These are phyloP conservation scores for Dasyornis broadbenti DNA, from an alignment of 2,113 vertebrate genomes.

Conservation along the genomic window DNA sequence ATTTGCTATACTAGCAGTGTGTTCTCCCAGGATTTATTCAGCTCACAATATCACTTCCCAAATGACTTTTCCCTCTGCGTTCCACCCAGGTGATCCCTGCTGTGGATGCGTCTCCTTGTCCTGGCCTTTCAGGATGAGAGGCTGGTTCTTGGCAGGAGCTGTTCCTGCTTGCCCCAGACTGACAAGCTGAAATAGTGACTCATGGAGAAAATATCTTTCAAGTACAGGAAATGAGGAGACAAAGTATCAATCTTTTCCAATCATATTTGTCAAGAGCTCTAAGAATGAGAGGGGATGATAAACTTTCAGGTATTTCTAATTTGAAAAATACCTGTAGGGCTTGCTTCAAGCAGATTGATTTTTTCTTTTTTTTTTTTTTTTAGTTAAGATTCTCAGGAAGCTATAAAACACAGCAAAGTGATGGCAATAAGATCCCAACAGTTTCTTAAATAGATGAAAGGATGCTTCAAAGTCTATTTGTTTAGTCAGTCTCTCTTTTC, in stretches of 20 bases:
- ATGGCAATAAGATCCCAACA: constrained; percentile 1
- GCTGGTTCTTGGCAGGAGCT: not conserved
- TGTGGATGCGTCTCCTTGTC: not conserved
- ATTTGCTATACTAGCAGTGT: not conserved
- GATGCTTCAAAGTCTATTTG: constrained; percentile 55
- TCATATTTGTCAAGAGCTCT: not conserved
- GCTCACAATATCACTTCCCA: not conserved
- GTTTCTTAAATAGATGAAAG: constrained; percentile 59
- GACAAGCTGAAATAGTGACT: not conserved
- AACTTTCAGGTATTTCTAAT: constrained; percentile 46
- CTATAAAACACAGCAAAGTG: constrained; percentile 24
- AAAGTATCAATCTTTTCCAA: constrained; percentile 22
- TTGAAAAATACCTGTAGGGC: constrained; percentile 41
- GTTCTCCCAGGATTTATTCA: not conserved
- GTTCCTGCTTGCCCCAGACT: not conserved
- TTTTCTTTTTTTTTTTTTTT: not conserved
- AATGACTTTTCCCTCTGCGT: fast-evolving
- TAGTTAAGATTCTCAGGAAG: constrained; percentile 18
- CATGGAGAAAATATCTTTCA: not conserved
- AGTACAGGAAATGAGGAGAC: constrained; percentile 6
- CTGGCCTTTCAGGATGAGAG: fast-evolving
- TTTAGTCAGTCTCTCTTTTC: constrained; percentile 54
- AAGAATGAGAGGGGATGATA: not conserved
- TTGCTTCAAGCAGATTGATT: constrained; percentile 12
- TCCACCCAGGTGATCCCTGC: not conserved